Percentiles rank a stretch among this genome's conserved stretches.
Conservation (phyloP, 2,797 vertebrate genomes). For the Oreortyx pictus region DNA sequence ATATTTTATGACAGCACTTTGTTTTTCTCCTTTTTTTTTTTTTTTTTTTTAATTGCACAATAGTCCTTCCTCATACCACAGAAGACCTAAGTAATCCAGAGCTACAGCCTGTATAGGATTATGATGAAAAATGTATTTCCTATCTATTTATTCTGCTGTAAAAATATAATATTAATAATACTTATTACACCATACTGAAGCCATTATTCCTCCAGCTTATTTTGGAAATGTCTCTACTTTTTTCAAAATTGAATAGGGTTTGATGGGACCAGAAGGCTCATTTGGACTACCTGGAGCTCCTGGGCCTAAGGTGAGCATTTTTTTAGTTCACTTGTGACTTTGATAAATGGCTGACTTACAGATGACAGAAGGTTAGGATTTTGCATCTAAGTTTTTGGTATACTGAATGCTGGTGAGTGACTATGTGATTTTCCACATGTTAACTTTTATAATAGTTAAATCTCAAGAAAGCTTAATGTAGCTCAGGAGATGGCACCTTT, state of each 20-base stretch:
- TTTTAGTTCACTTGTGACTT: neutral
- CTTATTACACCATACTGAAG: neutral
- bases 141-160: neutral
- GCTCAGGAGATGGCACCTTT: neutral
- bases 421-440: neutral
- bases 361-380: neutral
- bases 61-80: neutral
- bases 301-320: constrained; percentile 87
- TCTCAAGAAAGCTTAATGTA: neutral
- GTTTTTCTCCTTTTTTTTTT: neutral
- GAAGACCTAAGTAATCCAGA: neutral
- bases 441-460: neutral
- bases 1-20: neutral
- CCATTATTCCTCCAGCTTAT: neutral
- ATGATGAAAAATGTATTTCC: neutral
- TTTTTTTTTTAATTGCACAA: neutral
- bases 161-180: neutral
- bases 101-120: neutral
- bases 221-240: neutral
- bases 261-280: constrained; percentile 85
- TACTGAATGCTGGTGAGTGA: neutral
- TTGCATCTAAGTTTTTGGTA: neutral
- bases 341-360: neutral
- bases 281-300: constrained; percentile 85
- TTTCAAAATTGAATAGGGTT: constrained; percentile 81